Conservation (phyloP, 2,113 vertebrate species). For the Laterallus jamaicensis region DNA sequence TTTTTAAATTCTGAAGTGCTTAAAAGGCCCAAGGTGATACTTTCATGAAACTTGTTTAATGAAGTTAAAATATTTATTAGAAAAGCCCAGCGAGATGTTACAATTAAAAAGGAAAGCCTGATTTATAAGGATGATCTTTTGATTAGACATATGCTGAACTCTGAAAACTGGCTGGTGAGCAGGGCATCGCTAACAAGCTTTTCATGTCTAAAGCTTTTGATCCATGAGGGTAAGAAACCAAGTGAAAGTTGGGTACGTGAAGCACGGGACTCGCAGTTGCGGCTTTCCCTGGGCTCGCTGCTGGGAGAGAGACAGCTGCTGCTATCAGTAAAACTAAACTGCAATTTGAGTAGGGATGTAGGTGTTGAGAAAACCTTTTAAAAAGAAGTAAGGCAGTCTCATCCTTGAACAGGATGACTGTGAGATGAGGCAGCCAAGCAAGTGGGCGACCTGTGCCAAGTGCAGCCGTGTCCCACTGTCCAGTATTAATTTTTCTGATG, state of each 20-base stretch:
- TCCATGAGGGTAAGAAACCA: neutral
- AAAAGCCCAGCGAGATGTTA: neutral
- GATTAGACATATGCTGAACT: neutral
- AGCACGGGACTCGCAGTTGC: neutral
- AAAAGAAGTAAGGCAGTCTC: neutral
- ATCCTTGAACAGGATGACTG: neutral
- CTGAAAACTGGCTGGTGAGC: neutral
- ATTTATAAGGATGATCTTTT: neutral
- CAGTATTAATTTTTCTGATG: neutral
- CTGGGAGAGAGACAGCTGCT: neutral
- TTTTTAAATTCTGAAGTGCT: neutral
- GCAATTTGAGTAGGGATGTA: neutral
- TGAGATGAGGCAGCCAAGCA: neutral
- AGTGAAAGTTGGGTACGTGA: neutral
- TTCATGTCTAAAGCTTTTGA: neutral
- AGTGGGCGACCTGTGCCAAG: neutral
- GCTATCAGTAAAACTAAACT: neutral
- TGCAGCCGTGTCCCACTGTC: neutral
- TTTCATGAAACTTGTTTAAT: neutral
- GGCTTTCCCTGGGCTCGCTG: neutral
- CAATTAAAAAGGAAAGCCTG: neutral
- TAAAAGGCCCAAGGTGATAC: neutral
- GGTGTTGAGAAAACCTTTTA: neutral
- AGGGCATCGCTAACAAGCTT: neutral
- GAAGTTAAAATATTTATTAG: slow-evolving; percentile 41